Evolutionary conservation across 1,140 invertebrate species (phyloP).

Genomic region (Saccostrea cuccullata): DNA sequence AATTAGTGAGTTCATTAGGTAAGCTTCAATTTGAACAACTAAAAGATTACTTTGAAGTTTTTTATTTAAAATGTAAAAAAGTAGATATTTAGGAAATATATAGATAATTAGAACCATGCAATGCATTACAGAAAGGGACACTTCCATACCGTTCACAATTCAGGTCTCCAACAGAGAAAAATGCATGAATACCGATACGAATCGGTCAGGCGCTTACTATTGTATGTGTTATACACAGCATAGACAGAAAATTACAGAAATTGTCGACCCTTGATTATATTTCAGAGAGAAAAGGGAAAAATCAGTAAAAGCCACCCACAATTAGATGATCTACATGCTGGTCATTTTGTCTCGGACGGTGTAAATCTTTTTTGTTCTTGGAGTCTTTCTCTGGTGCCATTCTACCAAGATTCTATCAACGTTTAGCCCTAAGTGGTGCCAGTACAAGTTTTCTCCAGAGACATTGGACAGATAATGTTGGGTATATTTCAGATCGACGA

Average conservation of each 20-base stretch:
- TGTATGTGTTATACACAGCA: not conserved
- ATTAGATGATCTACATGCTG: not conserved
- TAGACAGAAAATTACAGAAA: conserved; percentile 3
- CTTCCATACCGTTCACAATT: not conserved
- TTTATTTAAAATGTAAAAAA: not conserved
- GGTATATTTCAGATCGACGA: not conserved
- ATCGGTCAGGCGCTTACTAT: not conserved
- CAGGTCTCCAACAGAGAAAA: not conserved
- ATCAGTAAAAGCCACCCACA: conserved; percentile 4
- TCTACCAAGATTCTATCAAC: not conserved
- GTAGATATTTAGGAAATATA: not conserved
- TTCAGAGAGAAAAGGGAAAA: not conserved
- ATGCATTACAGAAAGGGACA: not conserved
- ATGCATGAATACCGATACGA: not conserved
- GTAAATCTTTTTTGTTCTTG: not conserved
- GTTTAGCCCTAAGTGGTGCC: conserved; percentile 25
- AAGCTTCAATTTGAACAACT: not conserved
- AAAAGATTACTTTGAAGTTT: conserved; percentile 10
- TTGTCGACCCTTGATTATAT: conserved; percentile 1
- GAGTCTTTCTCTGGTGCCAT: conserved; percentile 24
- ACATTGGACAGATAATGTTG: not conserved
- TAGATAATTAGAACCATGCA: not conserved
- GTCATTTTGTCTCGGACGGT: conserved; percentile 26
- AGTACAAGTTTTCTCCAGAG: not conserved
- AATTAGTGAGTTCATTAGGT: conserved; percentile 7